Evolutionary conservation across 2,797 vertebrate genomes (phyloP).

Genomic region (Danio albolineatus): DNA sequence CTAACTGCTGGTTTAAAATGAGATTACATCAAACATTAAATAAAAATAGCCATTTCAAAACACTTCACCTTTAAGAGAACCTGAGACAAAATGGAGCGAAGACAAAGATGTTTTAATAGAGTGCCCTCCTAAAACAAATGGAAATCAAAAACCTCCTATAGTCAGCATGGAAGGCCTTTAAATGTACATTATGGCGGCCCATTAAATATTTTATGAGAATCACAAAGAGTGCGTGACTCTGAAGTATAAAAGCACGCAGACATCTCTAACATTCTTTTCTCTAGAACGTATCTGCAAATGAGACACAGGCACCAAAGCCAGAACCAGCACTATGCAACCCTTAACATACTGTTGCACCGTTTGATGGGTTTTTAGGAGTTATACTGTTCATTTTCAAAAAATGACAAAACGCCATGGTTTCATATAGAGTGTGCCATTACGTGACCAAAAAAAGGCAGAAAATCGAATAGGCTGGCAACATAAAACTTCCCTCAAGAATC

Average conservation of each 20-base stretch:
- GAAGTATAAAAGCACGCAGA: slow-evolving; percentile 37
- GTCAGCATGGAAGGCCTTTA: slow-evolving; percentile 46
- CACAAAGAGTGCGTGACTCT: slow-evolving; percentile 49
- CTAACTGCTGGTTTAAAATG: too few species aligned
- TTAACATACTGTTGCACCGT: slow-evolving; percentile 50
- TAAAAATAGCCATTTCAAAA: too few species aligned
- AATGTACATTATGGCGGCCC: slow-evolving; percentile 38
- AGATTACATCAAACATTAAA: too few species aligned
- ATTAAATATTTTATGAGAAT: slow-evolving; percentile 58
- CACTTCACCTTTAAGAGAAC: slow-evolving; percentile 17
- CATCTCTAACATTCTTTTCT: slow-evolving; percentile 34
- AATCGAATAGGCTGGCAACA: not conserved
- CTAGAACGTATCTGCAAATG: slow-evolving; percentile 43
- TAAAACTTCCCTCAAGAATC: not conserved
- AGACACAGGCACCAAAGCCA: slow-evolving; percentile 34
- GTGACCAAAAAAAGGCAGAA: not conserved
- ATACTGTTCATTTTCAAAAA: slow-evolving; percentile 14
- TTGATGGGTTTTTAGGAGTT: slow-evolving; percentile 37
- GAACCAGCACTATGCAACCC: slow-evolving; percentile 40
- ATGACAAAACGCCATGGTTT: not conserved
- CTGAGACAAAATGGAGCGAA: slow-evolving; percentile 21
- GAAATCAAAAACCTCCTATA: slow-evolving; percentile 20
- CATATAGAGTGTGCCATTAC: slow-evolving; percentile 7
- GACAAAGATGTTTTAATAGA: slow-evolving; percentile 45
- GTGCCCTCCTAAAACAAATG: slow-evolving; percentile 23